Evolutionary conservation across 2,888 invertebrate genomes (phyloP).

Genomic region (Agonopterix heracliana): DNA sequence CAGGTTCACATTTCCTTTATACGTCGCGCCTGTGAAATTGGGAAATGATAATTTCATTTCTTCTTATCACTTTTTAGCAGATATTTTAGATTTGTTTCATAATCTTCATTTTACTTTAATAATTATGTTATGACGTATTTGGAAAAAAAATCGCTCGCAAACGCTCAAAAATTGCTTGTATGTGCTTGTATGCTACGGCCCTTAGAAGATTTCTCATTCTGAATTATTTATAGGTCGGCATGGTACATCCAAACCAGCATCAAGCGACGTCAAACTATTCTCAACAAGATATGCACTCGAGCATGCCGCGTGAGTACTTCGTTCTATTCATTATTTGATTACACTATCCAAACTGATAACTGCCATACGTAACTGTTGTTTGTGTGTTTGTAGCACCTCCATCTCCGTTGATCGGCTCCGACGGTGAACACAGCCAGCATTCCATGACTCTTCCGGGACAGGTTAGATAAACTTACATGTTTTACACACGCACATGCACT

Average conservation of each 20-base stretch:
- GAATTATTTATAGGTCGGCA: constrained; percentile 78
- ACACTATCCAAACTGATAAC: background rate
- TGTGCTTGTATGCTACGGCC: no score
- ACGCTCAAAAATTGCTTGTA: no score
- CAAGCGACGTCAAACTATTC: constrained; percentile 75
- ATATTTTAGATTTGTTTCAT: no score
- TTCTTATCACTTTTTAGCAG: no score
- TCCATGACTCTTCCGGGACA: constrained; percentile 69
- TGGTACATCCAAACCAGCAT: constrained; percentile 90
- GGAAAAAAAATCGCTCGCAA: no score
- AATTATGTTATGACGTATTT: no score
- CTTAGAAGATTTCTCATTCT: background rate
- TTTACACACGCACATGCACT: no score
- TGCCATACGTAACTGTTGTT: background rate
- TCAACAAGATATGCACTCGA: constrained; percentile 80
- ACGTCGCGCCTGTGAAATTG: no score
- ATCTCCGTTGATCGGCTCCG: constrained; percentile 85
- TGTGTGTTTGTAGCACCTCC: constrained; percentile 82
- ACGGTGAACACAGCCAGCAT: constrained; percentile 75
- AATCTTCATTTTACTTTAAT: no score
- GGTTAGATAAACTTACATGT: constrained; percentile 27
- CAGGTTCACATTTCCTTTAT: no score
- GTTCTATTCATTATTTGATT: background rate
- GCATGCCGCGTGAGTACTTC: constrained; percentile 87
- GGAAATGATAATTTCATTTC: background rate